Evolutionary conservation across 2,797 vertebrate species (phyloP).

Genomic region (Danio kyathit): DNA sequence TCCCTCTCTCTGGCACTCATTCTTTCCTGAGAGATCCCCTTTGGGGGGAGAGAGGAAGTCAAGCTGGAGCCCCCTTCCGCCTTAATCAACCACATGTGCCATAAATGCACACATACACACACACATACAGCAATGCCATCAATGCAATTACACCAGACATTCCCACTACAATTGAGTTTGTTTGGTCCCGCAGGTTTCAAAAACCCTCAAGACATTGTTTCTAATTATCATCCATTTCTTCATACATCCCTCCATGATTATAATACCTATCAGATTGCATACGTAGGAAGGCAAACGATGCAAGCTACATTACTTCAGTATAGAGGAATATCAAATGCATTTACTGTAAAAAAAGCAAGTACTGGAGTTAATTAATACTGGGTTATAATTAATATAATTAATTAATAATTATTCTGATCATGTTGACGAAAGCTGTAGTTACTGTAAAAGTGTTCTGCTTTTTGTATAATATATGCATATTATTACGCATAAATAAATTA

Average conservation of each 20-base stretch:
- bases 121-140: constrained; percentile 39
- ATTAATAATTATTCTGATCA: background rate
- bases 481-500: too few relatives aligned
- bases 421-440: background rate
- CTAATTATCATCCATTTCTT: background rate
- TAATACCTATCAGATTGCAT: background rate
- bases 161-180: constrained; percentile 14
- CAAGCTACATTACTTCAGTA: background rate
- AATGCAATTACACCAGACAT: constrained; percentile 14
- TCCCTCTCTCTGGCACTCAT: constrained; percentile 72
- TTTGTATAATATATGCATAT: background rate
- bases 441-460: background rate
- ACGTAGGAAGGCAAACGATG: background rate
- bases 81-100: constrained; percentile 95
- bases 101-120: constrained; percentile 68
- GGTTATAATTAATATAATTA: background rate
- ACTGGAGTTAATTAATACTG: background rate
- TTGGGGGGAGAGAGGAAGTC: constrained; percentile 90
- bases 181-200: constrained; percentile 15
- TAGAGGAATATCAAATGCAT: background rate
- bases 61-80: constrained; percentile 74
- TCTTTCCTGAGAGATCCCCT: constrained; percentile 86
- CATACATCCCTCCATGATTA: background rate
- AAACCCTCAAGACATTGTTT: background rate
- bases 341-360: background rate